These are phyloP conservation scores for Maniola jurtina DNA, from an alignment of 1,140 invertebrate genomes.

Conservation along the genomic window DNA sequence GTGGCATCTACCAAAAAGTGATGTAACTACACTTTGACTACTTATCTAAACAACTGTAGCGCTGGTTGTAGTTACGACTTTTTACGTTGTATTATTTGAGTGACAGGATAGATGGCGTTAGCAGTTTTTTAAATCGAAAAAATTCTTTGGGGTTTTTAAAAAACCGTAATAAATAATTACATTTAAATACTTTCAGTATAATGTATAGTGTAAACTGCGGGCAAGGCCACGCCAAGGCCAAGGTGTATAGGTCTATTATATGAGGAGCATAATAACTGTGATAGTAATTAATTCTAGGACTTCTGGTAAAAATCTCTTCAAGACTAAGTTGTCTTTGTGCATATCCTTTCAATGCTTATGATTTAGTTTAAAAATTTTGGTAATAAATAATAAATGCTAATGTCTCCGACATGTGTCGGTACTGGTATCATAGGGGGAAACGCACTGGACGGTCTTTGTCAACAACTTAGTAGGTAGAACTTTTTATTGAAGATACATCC, in stretches of 20 bases:
- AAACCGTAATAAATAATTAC: no score
- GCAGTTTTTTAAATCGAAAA: background rate
- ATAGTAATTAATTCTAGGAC: background rate
- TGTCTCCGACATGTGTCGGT: background rate
- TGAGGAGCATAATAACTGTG: background rate
- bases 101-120: background rate
- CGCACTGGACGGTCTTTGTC: background rate
- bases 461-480: background rate
- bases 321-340: background rate
- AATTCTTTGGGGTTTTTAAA: no score
- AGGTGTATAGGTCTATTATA: no score
- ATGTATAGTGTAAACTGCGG: no score
- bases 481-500: conserved; percentile 2
- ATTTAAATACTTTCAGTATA: no score
- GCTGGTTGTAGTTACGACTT: background rate
- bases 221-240: no score
- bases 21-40: background rate
- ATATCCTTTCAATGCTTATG: background rate
- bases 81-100: background rate
- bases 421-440: background rate
- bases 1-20: background rate
- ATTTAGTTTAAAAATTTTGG: no score
- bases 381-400: background rate
- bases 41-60: background rate
- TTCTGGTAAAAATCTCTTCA: background rate